These are phyloP conservation scores for Gallirallus australis DNA, from an alignment of 2,797 vertebrate species.

Conservation along the genomic window DNA sequence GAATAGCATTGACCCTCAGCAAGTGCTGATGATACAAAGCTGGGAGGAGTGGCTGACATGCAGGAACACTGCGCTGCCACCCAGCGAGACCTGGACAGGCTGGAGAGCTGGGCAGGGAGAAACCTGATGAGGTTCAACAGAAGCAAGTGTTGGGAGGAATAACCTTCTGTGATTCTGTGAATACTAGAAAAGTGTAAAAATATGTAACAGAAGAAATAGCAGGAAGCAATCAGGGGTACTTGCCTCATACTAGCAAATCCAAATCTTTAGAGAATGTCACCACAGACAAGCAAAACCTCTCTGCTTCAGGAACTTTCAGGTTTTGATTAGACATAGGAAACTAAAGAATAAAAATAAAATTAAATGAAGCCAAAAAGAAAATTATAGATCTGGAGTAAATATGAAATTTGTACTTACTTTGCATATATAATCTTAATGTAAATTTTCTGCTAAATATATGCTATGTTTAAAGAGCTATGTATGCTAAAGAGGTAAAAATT, in stretches of 20 bases:
- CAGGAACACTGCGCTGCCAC: too few relatives aligned
- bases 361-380: not conserved
- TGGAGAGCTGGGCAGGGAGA: too few relatives aligned
- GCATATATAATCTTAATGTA: not conserved
- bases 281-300: not conserved
- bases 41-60: too few relatives aligned
- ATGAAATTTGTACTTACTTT: not conserved
- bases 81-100: too few relatives aligned
- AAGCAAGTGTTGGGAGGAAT: too few relatives aligned
- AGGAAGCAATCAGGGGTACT: not conserved
- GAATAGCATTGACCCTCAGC: too few relatives aligned
- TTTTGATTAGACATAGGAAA: not conserved
- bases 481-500: not conserved
- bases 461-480: not conserved
- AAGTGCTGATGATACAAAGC: too few relatives aligned
- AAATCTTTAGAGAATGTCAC: not conserved
- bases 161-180: too few relatives aligned
- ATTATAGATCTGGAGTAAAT: not conserved
- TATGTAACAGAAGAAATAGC: not conserved
- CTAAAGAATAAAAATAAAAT: not conserved
- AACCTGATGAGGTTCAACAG: too few relatives aligned
- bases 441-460: not conserved
- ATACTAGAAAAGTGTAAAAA: not conserved
- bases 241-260: not conserved
- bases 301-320: not conserved